Base-by-base conservation (phyloP, 2,113 vertebrate species). In the Austrofundulus limnaeus region DNA sequence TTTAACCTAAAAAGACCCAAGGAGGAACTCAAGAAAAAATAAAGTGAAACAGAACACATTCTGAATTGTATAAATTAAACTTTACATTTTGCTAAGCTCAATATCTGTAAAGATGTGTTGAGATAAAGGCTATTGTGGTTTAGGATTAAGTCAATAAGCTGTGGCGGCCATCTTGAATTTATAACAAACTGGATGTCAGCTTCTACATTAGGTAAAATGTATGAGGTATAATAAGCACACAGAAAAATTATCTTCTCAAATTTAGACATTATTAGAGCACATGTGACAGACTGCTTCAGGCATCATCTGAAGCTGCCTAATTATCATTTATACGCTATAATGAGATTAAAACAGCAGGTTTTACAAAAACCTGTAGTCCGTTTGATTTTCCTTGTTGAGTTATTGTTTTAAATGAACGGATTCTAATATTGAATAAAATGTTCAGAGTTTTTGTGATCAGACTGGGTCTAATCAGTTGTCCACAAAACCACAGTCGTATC, bases 1-100 rank as follows among this genome's bases (percentile, higher is more conserved):
- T 77, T 84, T 72, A n/a, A 42, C 81, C 58, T 70, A 45, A 49
- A 63, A 75, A 86, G 72, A 81, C 70, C 78, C 54, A 63, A 83
- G 47, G 20, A 80, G 65, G 43, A 75, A 46, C 24, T 41, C 67
- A 64, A 37, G 48, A 61, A 51, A 49, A 58, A 61, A 62, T 69
- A 64, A 70, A 23, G 28, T 68, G 41, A 75, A 72, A 75, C 47
- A 43, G 16, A 37, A 25, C 24, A 28, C 24, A n/a, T 17, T 51
- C 11, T 13, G 11, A 46, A 49, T 16, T 11, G 14, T n/a, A 16
- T 8, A 49, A 21, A 48, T 48, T 2, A 21, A 5, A 21, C 13
- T 23, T 49, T 24, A 24, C 13, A 24, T 34, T 5, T 34, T 34
- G 31, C n/a, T n/a, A n/a, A n/a, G 31, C 8, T 10, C 4, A 34